Base-by-base conservation (phyloP, 2,888 invertebrate species). In the Labia minor region DNA sequence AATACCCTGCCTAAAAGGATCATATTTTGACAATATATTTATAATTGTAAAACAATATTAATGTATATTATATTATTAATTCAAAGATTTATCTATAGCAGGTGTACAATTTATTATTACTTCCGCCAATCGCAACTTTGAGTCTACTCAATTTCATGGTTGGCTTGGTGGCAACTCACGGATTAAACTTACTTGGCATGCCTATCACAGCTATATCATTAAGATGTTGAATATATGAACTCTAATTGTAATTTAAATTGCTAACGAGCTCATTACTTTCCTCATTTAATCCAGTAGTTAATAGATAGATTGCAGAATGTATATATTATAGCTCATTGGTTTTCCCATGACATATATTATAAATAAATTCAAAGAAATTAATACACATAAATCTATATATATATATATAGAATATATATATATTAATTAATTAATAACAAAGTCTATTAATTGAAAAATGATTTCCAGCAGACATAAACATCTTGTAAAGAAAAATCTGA, bases 241-340 rank as follows among this genome's bases (percentile, higher is more conserved):
- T 49, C 49, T 49, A 49, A 49, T 49, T 49, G 49, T 49, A 49
- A 49, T 49, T 49, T 49, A 49, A 49, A 49, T 49, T 49, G 49
- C 49, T 49, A 49, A 49, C 49, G 49, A 4, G 49, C 49, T 10
- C 49, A 33, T 33, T 33, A 33, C 33, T 33, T 33, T 33, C 33
- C 6, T 11, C 33, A 49, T 26, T 26, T 26, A 26, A 26, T 8
- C 26, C 8, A 26, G 26, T 26, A 26, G 26, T 8, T 3, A 8
- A 8, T 3, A 49, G 49, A n/a, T 4, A 3, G 49, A 49, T n/a
- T n/a, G n/a, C n/a, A n/a, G n/a, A n/a, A n/a, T n/a, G n/a, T n/a
- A n/a, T n/a, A n/a, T n/a, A n/a, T n/a, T n/a, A n/a, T n/a, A n/a
- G n/a, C n/a, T n/a, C n/a, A n/a, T n/a, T n/a, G n/a, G n/a, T n/a